phyloP scores from a whole-genome alignment of 2,797 vertebrate species.

The Acanthopagrus latus region DNA sequence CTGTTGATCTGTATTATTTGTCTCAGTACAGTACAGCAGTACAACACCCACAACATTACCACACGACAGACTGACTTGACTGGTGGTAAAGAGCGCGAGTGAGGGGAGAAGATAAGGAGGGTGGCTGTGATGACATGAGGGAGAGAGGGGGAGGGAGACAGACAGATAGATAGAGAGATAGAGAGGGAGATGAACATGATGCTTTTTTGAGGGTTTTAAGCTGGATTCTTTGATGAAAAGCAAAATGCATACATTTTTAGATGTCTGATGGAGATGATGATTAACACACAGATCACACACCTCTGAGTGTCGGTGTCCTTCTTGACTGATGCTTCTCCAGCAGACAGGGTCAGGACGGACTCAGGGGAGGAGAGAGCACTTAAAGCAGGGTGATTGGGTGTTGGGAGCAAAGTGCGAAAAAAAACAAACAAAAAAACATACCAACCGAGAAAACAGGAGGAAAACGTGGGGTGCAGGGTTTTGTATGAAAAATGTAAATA shows the following conservation, averaged over 20 bases:
- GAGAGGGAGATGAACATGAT: conserved; percentile 21
- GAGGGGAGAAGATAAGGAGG: conserved; percentile 52
- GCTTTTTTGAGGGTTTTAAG: neutral
- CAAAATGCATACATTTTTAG: neutral
- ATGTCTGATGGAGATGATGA: neutral
- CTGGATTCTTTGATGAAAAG: conserved; percentile 5
- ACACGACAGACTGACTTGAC: conserved; percentile 19
- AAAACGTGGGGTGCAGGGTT: neutral
- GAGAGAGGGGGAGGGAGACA: conserved; percentile 16
- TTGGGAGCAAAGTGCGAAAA: conserved; percentile 13
- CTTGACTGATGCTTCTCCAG: neutral
- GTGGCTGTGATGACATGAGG: conserved; percentile 41
- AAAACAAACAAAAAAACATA: too few relatives aligned
- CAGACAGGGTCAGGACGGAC: conserved; percentile 30
- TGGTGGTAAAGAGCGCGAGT: conserved; percentile 24
- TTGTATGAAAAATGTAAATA: neutral
- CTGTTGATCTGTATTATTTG: neutral
- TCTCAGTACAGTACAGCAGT: conserved; percentile 14
- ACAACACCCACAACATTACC: conserved; percentile 17
- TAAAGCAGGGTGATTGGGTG: neutral
- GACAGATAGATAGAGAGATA: neutral
- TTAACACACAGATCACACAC: neutral
- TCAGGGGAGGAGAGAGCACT: conserved; percentile 49
- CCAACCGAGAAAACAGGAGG: conserved; percentile 3
- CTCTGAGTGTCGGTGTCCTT: conserved; percentile 6